A percentile compares a stretch with the other conserved stretches of the same genome.
phyloP scores from a whole-genome alignment of 2,113 vertebrate species.

The Neogale vison region DNA sequence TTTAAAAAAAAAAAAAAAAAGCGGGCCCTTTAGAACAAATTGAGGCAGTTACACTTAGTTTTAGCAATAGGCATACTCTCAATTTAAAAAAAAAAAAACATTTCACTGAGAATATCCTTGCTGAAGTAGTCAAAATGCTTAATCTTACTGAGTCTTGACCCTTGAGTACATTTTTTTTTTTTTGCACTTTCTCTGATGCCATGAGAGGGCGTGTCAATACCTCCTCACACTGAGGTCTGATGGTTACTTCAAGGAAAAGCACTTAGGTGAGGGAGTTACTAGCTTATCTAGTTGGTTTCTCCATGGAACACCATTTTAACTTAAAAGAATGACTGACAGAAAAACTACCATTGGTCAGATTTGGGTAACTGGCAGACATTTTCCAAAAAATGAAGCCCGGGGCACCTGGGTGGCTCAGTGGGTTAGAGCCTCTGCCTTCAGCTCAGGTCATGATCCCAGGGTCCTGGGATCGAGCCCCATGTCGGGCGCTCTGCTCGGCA shows the following conservation, averaged over 20 bases:
- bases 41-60: not conserved
- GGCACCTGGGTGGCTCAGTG: no score
- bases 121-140: not conserved
- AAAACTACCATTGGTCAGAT: not conserved
- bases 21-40: not conserved
- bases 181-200: not conserved
- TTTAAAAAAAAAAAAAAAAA: not conserved
- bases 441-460: no score
- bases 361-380: not conserved
- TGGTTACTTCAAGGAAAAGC: not conserved
- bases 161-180: not conserved
- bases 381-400: not conserved
- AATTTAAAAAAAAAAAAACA: not conserved
- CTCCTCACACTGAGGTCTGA: not conserved
- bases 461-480: no score
- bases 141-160: not conserved
- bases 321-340: not conserved
- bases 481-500: no score
- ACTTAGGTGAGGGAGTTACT: not conserved
- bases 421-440: no score
- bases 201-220: not conserved
- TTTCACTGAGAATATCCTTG: not conserved
- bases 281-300: not conserved
- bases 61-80: not conserved
- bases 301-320: not conserved